These are phyloP conservation scores for Neodiprion fabricii DNA, from an alignment of 1,140 invertebrate species.

Conservation along the genomic window DNA sequence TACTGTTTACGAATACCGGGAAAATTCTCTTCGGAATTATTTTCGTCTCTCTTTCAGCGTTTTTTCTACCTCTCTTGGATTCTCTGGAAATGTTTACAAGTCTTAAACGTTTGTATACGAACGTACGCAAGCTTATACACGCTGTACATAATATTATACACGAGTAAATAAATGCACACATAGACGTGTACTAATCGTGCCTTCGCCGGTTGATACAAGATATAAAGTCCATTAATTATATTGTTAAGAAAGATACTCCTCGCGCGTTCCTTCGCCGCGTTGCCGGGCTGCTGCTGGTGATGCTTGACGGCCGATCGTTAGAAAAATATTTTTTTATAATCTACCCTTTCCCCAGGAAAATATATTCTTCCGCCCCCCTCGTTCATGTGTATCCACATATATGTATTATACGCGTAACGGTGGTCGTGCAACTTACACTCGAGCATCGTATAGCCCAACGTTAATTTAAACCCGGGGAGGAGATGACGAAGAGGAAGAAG, in stretches of 20 bases:
- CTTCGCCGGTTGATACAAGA: background rate
- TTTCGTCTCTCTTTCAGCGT: background rate
- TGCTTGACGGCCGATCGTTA: background rate
- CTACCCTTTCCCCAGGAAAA: background rate
- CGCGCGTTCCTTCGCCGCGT: too few species aligned
- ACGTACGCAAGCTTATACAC: too few species aligned
- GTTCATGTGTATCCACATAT: background rate
- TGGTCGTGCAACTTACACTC: background rate
- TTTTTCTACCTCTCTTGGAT: background rate
- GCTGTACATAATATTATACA: too few species aligned
- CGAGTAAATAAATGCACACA: too few species aligned
- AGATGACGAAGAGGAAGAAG: background rate
- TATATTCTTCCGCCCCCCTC: background rate
- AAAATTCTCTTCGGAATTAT: too few species aligned
- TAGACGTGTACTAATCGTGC: background rate
- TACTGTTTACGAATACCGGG: too few species aligned
- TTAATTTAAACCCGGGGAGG: conserved; percentile 2
- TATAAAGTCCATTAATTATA: conserved; percentile 5
- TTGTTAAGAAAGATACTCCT: too few species aligned
- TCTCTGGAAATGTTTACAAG: background rate
- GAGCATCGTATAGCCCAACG: background rate
- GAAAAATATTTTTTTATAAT: conserved; percentile 1
- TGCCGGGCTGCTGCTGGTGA: too few species aligned
- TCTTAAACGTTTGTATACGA: too few species aligned
- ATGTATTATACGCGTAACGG: background rate